These are phyloP conservation scores for Tamias sibiricus DNA, from an alignment of 2,113 vertebrate species.

Conservation along the genomic window DNA sequence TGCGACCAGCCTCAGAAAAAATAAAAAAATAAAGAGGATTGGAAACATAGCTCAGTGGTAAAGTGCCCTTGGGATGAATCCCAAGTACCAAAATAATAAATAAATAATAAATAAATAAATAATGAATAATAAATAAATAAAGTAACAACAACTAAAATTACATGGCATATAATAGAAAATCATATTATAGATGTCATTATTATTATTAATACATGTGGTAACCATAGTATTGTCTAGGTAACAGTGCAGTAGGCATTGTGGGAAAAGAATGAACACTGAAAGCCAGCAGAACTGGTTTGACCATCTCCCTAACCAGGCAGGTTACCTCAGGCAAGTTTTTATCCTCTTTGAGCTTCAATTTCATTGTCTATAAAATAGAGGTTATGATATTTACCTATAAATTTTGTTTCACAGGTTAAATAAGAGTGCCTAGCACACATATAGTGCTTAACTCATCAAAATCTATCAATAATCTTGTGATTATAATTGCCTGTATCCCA, in stretches of 20 bases:
- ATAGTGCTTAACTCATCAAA: neutral
- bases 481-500: too few species aligned
- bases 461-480: neutral
- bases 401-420: slow-evolving; percentile 12
- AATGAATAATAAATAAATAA: too few species aligned
- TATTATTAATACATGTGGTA: neutral
- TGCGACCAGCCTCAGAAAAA: too few species aligned
- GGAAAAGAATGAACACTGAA: neutral
- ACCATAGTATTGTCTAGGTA: neutral
- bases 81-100: too few species aligned
- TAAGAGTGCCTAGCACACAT: neutral
- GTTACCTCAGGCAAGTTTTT: neutral
- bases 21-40: too few species aligned
- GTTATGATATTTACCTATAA: neutral
- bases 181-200: neutral
- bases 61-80: too few species aligned
- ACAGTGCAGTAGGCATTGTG: neutral
- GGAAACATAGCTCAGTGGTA: too few species aligned
- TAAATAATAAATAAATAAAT: too few species aligned
- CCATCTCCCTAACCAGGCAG: neutral
- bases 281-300: slow-evolving; percentile 13
- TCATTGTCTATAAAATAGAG: slow-evolving; percentile 24
- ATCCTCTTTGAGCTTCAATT: slow-evolving; percentile 7
- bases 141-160: neutral
- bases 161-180: neutral